phyloP scores from a whole-genome alignment of 2,113 vertebrate genomes.

The Erythrocercus mccallii region DNA sequence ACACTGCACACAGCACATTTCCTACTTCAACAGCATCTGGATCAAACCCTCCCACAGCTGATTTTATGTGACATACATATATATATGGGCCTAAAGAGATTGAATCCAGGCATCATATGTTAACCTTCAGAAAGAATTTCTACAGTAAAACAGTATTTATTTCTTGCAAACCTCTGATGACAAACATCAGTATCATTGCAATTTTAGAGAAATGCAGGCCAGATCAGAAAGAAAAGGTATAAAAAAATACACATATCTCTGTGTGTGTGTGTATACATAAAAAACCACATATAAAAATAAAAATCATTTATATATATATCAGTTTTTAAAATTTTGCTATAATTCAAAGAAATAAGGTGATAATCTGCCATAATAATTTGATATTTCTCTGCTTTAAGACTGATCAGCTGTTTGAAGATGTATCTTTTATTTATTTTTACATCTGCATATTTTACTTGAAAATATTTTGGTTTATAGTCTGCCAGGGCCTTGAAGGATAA shows the following conservation, averaged over 20 bases:
- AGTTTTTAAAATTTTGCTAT: background rate
- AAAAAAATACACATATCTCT: background rate
- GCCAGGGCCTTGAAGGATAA: slow-evolving; percentile 55
- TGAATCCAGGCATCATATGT: background rate
- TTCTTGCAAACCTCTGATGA: background rate
- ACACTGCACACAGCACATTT: fast-evolving
- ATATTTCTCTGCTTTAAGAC: background rate
- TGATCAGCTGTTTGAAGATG: background rate
- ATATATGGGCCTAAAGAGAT: background rate
- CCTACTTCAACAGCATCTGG: background rate
- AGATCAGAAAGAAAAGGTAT: background rate
- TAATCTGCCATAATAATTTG: background rate
- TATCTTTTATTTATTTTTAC: slow-evolving; percentile 11
- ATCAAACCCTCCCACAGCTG: fast-evolving
- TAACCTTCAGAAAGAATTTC: background rate
- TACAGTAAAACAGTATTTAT: background rate
- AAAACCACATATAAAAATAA: background rate
- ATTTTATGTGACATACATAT: background rate
- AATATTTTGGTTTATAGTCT: slow-evolving; percentile 61
- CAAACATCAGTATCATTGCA: background rate
- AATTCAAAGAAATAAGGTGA: background rate
- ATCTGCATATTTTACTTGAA: slow-evolving; percentile 38
- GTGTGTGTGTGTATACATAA: too few species aligned
- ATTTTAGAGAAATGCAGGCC: background rate
- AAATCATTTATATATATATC: background rate